Percentiles rank a stretch among this genome's conserved stretches.
Conservation (phyloP, 2,888 invertebrate species). For the Drosophila neutralis region DNA sequence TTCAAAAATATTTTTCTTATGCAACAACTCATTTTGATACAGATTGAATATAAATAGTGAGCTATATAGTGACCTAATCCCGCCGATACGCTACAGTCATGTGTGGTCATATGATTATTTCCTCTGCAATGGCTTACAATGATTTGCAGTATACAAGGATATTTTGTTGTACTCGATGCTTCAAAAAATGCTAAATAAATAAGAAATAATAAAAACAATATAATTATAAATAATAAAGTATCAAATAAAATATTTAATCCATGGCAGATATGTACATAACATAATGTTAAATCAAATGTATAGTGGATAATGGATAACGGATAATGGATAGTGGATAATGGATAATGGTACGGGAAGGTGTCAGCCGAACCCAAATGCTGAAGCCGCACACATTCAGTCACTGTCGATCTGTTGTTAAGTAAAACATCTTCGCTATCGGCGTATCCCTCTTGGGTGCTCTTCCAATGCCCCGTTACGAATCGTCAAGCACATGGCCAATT, state of each 20-base stretch:
- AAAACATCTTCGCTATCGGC: slow-evolving; percentile 9
- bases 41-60: neutral
- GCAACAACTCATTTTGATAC: neutral
- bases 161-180: neutral
- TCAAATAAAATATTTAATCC: no score
- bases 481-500: slow-evolving; percentile 62
- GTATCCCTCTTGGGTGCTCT: slow-evolving; percentile 18
- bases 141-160: neutral
- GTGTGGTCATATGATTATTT: no score
- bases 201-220: no score
- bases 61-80: neutral
- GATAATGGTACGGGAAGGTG: slow-evolving; percentile 17
- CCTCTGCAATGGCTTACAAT: neutral
- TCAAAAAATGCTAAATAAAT: no score
- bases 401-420: neutral
- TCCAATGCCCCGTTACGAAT: slow-evolving; percentile 39
- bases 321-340: neutral
- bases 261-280: neutral
- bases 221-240: no score
- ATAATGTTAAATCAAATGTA: no score
- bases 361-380: slow-evolving; percentile 8
- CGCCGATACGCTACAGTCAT: neutral
- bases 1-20: neutral
- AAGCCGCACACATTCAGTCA: neutral
- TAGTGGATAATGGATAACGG: neutral